Evolutionary conservation across 2,888 invertebrate genomes (phyloP), one percentile per base, ranked within the genome.

Genomic region (Chrysolina oricalcia): DNA sequence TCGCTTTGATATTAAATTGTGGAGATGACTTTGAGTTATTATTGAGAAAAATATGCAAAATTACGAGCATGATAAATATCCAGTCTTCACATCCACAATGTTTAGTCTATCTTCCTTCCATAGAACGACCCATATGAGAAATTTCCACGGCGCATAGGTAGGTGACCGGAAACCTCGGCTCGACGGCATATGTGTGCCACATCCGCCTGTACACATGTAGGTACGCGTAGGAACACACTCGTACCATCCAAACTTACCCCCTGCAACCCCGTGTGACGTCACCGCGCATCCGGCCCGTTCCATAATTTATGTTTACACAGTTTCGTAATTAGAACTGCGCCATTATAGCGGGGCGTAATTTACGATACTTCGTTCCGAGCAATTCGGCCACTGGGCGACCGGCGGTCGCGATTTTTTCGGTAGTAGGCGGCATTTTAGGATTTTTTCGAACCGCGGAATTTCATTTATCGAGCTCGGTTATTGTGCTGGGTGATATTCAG

Each of bases 141-240:
- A 23, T 6, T 19, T 19, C 21, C 56, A 21, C 56, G 23, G 85
- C 85, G 85, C 85, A 87, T 86, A 87, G 87, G 87, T 86, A 87
- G 87, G 87, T 87, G 87, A 87, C 87, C 87, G 88, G 87, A 88
- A 87, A 82, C 83, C 82, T 82, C 75, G 83, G 83, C 84, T 83
- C 86, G 84, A 83, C 87, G 84, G 84, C 88, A 88, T 88, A 86
- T 88, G 87, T 85, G 86, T 65, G 82, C 85, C 84, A 85, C 86
- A 87, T 88, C 87, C 88, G 87, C 83, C 83, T 81, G 81, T 83
- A 70, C 75, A 68, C 68, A 68, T 78, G 75, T 76, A 77, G 77
- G 75, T 65, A 75, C 75, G 78, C 70, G 74, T 75, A 76, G 69
- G 71, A 65, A 75, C 73, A 70, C 77, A 62, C 76, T 68, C 78